These are phyloP conservation scores for Leptestheria dahalacensis DNA, from an alignment of 1,140 invertebrate genomes.

Conservation along the genomic window DNA sequence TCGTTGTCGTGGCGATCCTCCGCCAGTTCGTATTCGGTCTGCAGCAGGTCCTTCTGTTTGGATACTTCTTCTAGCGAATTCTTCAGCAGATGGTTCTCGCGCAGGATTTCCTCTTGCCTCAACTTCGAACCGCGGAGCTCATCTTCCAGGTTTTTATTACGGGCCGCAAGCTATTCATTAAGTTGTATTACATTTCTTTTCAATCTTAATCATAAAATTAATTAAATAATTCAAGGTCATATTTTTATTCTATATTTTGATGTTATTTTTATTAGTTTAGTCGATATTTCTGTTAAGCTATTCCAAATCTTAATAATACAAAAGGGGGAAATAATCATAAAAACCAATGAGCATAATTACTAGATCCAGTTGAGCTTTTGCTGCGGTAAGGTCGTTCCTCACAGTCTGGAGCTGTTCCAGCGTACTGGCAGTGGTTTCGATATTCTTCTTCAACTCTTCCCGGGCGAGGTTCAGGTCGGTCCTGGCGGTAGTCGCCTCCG, in stretches of 20 bases:
- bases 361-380: neutral
- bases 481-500: too few relatives aligned
- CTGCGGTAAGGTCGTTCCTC: neutral
- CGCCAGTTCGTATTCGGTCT: neutral
- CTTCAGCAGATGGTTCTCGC: neutral
- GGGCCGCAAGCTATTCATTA: neutral
- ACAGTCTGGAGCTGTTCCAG: neutral
- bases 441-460: neutral
- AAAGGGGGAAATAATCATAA: too few relatives aligned
- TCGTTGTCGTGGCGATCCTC: neutral
- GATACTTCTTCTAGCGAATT: conserved; percentile 1
- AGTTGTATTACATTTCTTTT: neutral
- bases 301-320: too few relatives aligned
- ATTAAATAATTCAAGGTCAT: too few relatives aligned
- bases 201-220: too few relatives aligned
- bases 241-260: too few relatives aligned
- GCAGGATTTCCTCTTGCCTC: neutral
- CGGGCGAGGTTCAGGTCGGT: too few relatives aligned
- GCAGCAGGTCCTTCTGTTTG: neutral
- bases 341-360: too few relatives aligned
- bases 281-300: too few relatives aligned
- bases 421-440: neutral
- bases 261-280: too few relatives aligned
- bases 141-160: neutral
- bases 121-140: neutral